Conservation (phyloP, 1,140 invertebrate genomes). For the Drosophila kurseongensis region DNA sequence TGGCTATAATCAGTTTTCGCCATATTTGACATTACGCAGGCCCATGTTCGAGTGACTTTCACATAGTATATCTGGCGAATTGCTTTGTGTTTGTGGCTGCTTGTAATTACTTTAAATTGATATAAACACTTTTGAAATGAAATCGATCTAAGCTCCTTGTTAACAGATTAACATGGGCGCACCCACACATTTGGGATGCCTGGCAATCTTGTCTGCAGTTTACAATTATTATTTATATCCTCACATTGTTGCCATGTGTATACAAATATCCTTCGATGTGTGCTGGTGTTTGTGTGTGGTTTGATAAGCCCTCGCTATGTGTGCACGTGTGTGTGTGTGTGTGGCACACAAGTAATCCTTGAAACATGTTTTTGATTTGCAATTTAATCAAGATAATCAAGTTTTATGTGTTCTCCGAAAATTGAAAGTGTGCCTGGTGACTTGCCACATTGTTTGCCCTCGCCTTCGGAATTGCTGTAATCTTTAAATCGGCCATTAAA, state of each 20-base stretch:
- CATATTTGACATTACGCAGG: slow-evolving; percentile 51
- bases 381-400: slow-evolving; percentile 84
- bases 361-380: slow-evolving; percentile 83
- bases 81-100: slow-evolving; percentile 68
- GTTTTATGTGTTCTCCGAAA: slow-evolving; percentile 83
- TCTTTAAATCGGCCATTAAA: slow-evolving; percentile 73
- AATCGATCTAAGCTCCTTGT: slow-evolving; percentile 83
- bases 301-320: slow-evolving; percentile 56
- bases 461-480: slow-evolving; percentile 47
- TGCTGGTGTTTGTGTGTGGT: slow-evolving; percentile 46
- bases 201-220: slow-evolving; percentile 57
- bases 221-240: slow-evolving; percentile 79
- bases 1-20: slow-evolving; percentile 57
- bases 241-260: slow-evolving; percentile 47
- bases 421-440: slow-evolving; percentile 78
- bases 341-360: slow-evolving; percentile 75
- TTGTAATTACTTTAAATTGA: slow-evolving; percentile 84
- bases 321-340: slow-evolving; percentile 17
- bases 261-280: slow-evolving; percentile 48
- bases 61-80: slow-evolving; percentile 18
- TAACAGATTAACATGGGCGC: slow-evolving; percentile 76
- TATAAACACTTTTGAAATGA: slow-evolving; percentile 82
- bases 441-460: slow-evolving; percentile 74
- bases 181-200: slow-evolving; percentile 30
- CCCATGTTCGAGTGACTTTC: slow-evolving; percentile 36